Conservation (phyloP, 2,113 vertebrate species). For the Symphodus melops region DNA sequence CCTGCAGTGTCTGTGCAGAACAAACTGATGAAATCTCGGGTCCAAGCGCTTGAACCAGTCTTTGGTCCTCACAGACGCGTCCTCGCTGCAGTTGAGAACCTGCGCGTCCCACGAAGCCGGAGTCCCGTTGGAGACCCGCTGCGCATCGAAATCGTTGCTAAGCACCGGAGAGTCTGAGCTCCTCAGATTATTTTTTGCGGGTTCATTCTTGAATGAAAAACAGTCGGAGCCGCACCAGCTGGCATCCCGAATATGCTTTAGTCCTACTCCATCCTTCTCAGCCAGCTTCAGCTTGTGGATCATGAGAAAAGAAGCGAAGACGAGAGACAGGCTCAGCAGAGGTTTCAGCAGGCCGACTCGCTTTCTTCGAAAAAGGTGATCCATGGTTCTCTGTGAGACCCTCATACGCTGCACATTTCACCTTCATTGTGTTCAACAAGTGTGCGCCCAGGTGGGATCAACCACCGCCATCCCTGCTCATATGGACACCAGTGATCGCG, state of each 20-base stretch:
- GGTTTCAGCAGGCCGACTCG: slow-evolving; percentile 79
- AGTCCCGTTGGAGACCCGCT: slow-evolving; percentile 38
- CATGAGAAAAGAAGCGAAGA: slow-evolving; percentile 83
- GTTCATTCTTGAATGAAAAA: slow-evolving; percentile 45
- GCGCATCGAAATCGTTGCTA: slow-evolving; percentile 8
- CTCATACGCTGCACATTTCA: slow-evolving; percentile 21
- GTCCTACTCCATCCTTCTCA: slow-evolving; percentile 71
- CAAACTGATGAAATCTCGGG: slow-evolving; percentile 83
- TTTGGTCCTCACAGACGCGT: slow-evolving; percentile 64
- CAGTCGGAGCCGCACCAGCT: slow-evolving; percentile 69
- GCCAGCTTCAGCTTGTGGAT: slow-evolving; percentile 81
- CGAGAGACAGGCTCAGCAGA: slow-evolving; percentile 79
- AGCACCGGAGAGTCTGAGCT: slow-evolving; percentile 7
- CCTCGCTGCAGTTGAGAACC: slow-evolving; percentile 77
- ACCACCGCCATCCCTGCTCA: slow-evolving; percentile 5
- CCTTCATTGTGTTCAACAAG: slow-evolving; percentile 54
- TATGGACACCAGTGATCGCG: slow-evolving; percentile 3
- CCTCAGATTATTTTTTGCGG: background rate
- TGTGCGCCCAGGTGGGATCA: slow-evolving; percentile 5
- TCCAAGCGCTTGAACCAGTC: slow-evolving; percentile 81
- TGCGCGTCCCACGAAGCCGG: slow-evolving; percentile 76
- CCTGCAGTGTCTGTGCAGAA: slow-evolving; percentile 83
- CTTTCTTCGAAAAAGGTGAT: slow-evolving; percentile 77
- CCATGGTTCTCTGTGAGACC: slow-evolving; percentile 75
- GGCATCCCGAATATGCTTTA: slow-evolving; percentile 32